phyloP scores from a whole-genome alignment of 2,797 vertebrate genomes.

The Spea hammondii region DNA sequence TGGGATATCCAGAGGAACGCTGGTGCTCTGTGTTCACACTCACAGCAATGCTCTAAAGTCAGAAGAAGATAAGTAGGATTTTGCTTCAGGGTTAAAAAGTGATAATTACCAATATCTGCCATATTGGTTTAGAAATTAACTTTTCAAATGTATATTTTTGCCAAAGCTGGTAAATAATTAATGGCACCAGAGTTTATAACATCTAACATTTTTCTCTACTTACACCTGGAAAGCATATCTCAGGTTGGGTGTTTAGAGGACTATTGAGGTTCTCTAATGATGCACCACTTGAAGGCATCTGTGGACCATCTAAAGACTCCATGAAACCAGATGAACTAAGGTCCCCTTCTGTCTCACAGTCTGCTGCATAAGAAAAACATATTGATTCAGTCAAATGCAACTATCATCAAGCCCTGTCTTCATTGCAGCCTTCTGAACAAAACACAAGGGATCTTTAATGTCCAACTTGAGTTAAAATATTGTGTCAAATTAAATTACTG shows the following conservation, averaged over 20 bases:
- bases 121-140: no score
- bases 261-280: conserved; percentile 57
- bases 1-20: conserved; percentile 65
- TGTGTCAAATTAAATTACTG: no score
- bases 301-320: conserved; percentile 73
- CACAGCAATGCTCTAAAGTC: conserved; percentile 81
- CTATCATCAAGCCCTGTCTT: no score
- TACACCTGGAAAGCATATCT: conserved; percentile 79
- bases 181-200: neutral
- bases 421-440: no score
- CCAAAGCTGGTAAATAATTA: neutral
- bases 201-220: conserved; percentile 56
- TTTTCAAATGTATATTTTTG: no score
- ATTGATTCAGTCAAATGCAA: neutral
- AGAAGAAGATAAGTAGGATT: conserved; percentile 3
- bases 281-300: conserved; percentile 47
- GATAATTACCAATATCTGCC: no score
- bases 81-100: neutral
- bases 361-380: conserved; percentile 69
- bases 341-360: conserved; percentile 92
- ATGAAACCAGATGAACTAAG: conserved; percentile 88
- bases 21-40: conserved; percentile 68
- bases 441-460: no score
- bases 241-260: conserved; percentile 55
- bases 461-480: no score